A percentile compares a stretch with the other conserved stretches of the same genome.
phyloP scores from a whole-genome alignment of 2,113 vertebrate genomes.

The Colinus virginianus region DNA sequence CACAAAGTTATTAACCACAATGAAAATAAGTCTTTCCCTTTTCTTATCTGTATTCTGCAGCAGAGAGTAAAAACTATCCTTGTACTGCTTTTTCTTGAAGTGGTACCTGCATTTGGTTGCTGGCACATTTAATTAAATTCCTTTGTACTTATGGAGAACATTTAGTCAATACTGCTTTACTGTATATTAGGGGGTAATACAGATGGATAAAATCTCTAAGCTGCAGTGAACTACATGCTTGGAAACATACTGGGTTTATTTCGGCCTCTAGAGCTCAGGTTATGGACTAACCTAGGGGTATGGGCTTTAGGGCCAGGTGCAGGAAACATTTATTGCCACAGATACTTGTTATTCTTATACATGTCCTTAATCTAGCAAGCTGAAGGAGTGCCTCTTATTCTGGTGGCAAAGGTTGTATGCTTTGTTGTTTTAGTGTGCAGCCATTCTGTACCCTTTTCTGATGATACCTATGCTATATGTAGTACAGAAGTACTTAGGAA shows the following conservation, averaged over 20 bases:
- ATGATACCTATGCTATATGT: neutral
- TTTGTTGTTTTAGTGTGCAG: neutral
- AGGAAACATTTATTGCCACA: neutral
- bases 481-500: neutral
- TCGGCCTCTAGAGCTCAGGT: neutral
- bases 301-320: neutral
- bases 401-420: neutral
- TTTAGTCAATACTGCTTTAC: neutral
- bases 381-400: neutral
- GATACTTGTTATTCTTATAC: neutral
- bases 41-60: neutral
- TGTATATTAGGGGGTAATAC: neutral
- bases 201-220: neutral
- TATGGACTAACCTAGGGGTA: neutral
- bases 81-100: neutral
- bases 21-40: neutral
- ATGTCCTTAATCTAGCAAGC: neutral
- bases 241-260: neutral
- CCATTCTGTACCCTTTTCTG: neutral
- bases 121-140: neutral
- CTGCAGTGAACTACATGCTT: neutral
- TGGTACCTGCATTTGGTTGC: neutral
- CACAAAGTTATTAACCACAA: neutral
- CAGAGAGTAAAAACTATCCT: neutral
- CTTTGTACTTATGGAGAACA: neutral